phyloP scores from a whole-genome alignment of 1,140 invertebrate genomes.

The Leptopilina clavipes region DNA sequence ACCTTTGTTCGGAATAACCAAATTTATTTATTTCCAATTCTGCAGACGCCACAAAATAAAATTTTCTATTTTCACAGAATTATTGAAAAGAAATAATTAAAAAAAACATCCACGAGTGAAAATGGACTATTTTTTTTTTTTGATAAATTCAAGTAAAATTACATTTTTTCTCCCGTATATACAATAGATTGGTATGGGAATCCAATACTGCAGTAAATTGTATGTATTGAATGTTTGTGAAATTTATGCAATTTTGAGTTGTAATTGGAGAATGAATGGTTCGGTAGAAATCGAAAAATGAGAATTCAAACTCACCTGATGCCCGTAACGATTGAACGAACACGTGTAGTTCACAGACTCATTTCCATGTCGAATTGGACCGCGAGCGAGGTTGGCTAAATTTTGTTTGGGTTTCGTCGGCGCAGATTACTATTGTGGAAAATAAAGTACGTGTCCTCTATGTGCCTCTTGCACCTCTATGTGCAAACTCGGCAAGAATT shows the following conservation, averaged over 20 bases:
- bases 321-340: slow-evolving; percentile 25
- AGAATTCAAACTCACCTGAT: slow-evolving; percentile 34
- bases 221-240: slow-evolving; percentile 16
- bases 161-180: neutral
- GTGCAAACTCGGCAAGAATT: slow-evolving; percentile 18
- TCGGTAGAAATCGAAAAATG: slow-evolving; percentile 22
- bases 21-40: too few species aligned
- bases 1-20: too few species aligned
- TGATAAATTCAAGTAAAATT: neutral
- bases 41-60: too few species aligned
- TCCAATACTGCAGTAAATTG: slow-evolving; percentile 6
- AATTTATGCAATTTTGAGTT: slow-evolving; percentile 33
- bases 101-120: neutral
- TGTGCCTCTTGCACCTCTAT: slow-evolving; percentile 34
- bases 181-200: neutral
- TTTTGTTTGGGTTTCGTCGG: slow-evolving; percentile 48
- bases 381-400: neutral
- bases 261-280: slow-evolving; percentile 32
- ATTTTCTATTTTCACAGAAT: too few species aligned
- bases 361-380: slow-evolving; percentile 27
- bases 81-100: neutral
- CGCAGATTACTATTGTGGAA: slow-evolving; percentile 45
- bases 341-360: slow-evolving; percentile 28
- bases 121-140: neutral
- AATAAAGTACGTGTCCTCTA: slow-evolving; percentile 52